A percentile compares a stretch with the other conserved stretches of the same genome.
Evolutionary conservation across 2,888 invertebrate genomes (phyloP).

Genomic region (Emesis furor): DNA sequence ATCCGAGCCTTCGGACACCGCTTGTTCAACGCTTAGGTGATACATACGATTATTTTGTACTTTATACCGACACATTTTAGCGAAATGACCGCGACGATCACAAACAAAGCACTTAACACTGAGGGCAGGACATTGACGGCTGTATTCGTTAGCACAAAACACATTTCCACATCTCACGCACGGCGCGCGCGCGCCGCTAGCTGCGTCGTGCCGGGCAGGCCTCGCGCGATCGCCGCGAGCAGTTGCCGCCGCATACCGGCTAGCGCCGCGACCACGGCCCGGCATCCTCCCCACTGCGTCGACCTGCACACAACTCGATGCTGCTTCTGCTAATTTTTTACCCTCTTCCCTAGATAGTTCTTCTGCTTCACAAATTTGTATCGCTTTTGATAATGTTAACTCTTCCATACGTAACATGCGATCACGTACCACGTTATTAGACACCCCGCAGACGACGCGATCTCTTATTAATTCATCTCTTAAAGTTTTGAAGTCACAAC

Average conservation of each 20-base stretch:
- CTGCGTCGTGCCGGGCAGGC: background rate
- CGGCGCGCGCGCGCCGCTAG: background rate
- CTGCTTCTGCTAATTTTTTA: background rate
- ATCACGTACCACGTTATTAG: background rate
- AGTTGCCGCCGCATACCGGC: too few species aligned
- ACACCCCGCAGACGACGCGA: conserved; percentile 54
- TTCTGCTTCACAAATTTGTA: conserved; percentile 53
- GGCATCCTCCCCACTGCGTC: background rate
- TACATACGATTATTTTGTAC: conserved; percentile 2
- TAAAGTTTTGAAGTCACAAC: conserved; percentile 59
- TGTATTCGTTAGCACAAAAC: background rate
- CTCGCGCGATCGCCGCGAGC: too few species aligned
- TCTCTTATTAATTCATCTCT: conserved; percentile 56
- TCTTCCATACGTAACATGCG: too few species aligned
- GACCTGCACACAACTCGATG: background rate
- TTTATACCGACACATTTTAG: background rate
- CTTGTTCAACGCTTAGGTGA: background rate
- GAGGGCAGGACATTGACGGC: background rate
- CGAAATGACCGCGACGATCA: background rate
- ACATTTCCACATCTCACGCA: background rate
- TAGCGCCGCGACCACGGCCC: too few species aligned
- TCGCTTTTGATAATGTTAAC: conserved; percentile 25
- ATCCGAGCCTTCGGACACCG: background rate
- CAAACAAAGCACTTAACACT: background rate
- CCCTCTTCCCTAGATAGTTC: conserved; percentile 44